Conservation (phyloP, 2,113 vertebrate genomes). For the Nothobranchius kuhntae region DNA sequence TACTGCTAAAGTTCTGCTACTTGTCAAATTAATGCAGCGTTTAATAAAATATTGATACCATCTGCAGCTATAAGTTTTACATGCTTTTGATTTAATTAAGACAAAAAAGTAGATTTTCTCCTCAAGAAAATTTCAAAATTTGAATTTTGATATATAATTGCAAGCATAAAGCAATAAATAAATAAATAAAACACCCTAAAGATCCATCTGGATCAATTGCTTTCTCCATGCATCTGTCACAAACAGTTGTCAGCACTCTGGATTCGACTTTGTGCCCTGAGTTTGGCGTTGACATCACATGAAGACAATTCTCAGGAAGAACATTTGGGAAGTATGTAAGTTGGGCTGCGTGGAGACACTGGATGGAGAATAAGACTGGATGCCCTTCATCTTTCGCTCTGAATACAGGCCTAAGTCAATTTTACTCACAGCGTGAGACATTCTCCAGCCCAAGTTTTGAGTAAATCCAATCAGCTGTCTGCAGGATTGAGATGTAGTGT, state of each 20-base stretch:
- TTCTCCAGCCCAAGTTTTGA: constrained; percentile 73
- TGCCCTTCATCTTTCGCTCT: constrained; percentile 73
- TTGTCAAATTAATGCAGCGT: constrained; percentile 61
- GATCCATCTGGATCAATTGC: constrained; percentile 31
- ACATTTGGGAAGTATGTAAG: constrained; percentile 62
- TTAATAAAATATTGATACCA: constrained; percentile 50
- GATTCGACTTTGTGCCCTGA: constrained; percentile 42
- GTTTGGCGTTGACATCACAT: constrained; percentile 65
- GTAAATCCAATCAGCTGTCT: constrained; percentile 80
- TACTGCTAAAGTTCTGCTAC: constrained; percentile 64
- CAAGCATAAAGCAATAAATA: constrained; percentile 5
- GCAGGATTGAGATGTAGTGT: constrained; percentile 71
- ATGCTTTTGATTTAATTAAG: too few relatives aligned
- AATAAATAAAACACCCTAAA: constrained; percentile 1
- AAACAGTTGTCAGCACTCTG: constrained; percentile 53
- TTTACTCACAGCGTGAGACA: constrained; percentile 76
- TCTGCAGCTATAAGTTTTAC: too few relatives aligned
- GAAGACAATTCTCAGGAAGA: constrained; percentile 60
- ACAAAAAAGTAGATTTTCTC: too few relatives aligned
- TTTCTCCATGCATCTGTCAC: constrained; percentile 26
- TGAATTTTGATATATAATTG: too few relatives aligned
- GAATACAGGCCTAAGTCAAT: constrained; percentile 77
- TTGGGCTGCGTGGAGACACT: constrained; percentile 61
- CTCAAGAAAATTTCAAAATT: too few relatives aligned
- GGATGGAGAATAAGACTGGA: constrained; percentile 71